Conservation (phyloP, 2,113 vertebrate species). For the Myiopsitta monachus region DNA sequence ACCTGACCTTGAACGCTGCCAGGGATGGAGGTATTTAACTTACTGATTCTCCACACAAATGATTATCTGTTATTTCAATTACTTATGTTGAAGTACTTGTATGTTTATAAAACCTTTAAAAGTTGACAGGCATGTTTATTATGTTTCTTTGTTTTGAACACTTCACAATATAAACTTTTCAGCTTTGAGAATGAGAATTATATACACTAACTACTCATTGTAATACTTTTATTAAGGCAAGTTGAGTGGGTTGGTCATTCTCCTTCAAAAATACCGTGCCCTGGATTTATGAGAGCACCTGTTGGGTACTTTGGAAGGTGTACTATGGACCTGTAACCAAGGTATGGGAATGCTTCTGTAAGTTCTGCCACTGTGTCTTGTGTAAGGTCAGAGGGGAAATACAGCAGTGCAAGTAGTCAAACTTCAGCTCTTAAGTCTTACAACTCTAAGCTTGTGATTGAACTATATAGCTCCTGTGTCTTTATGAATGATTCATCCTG, state of each 20-base stretch:
- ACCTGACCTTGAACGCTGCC: neutral
- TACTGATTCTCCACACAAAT: neutral
- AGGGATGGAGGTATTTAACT: neutral
- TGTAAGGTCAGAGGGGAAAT: neutral
- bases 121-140: neutral
- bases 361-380: neutral
- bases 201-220: neutral
- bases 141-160: neutral
- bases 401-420: rapidly evolving
- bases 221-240: neutral
- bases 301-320: neutral
- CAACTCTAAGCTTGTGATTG: neutral
- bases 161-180: neutral
- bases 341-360: neutral
- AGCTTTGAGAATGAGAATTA: neutral
- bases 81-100: neutral
- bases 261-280: neutral
- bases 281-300: neutral
- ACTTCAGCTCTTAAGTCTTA: neutral
- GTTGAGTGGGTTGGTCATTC: neutral
- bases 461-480: neutral
- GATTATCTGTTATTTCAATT: neutral
- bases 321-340: neutral
- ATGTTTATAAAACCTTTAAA: neutral
- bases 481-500: neutral